phyloP scores from a whole-genome alignment of 2,113 vertebrate genomes.

The Hemicordylus capensis region DNA sequence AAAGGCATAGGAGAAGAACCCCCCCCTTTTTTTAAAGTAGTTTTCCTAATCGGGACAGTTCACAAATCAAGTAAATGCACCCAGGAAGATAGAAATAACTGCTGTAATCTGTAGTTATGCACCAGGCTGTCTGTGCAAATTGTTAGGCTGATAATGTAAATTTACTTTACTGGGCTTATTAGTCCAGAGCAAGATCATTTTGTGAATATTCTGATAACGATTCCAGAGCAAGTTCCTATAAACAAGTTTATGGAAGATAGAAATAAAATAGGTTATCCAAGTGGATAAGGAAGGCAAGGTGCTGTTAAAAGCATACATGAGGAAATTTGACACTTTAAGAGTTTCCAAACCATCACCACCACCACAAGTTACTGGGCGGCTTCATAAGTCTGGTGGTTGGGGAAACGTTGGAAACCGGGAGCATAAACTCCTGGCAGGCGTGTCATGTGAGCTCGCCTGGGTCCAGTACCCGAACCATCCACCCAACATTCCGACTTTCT shows the following conservation, averaged over 20 bases:
- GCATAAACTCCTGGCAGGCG: no score
- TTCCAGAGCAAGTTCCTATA: not conserved
- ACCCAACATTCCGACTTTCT: no score
- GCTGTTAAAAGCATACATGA: no score
- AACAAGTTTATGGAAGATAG: not conserved
- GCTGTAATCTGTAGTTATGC: not conserved
- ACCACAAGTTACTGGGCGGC: no score
- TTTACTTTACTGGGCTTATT: not conserved
- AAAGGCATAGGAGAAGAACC: not conserved
- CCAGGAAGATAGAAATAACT: not conserved
- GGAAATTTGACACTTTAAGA: not conserved
- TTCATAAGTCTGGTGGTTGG: no score
- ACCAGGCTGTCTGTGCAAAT: not conserved
- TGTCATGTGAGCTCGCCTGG: no score
- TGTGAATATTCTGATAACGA: not conserved
- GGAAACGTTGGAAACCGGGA: no score
- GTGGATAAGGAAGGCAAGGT: not conserved
- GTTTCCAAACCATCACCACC: not conserved
- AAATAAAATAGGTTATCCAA: not conserved
- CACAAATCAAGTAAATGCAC: not conserved
- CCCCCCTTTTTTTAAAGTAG: no score
- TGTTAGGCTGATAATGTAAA: not conserved
- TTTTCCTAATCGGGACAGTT: no score
- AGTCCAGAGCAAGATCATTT: not conserved
- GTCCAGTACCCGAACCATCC: no score